A percentile compares a stretch with the other conserved stretches of the same genome.
Conservation (phyloP, 2,797 vertebrate genomes). For the Liparis tanakae region DNA sequence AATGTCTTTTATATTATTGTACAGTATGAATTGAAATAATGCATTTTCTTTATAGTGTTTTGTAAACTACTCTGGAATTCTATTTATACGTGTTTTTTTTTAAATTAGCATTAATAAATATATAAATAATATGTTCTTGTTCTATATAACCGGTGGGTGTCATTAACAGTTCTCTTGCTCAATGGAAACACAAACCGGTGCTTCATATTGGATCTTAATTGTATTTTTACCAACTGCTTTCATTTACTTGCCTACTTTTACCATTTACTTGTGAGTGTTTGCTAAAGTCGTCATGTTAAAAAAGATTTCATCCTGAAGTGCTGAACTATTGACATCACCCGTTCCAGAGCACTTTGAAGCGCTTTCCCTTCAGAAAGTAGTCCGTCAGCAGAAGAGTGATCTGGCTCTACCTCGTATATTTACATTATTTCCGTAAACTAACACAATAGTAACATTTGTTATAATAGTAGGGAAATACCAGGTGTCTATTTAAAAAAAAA, state of each 20-base stretch:
- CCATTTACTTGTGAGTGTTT: not conserved
- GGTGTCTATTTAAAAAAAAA: not conserved
- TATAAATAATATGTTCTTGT: not conserved
- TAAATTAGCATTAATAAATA: not conserved
- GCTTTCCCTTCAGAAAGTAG: not conserved
- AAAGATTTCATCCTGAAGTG: not conserved
- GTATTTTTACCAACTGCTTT: not conserved
- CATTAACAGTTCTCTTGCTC: not conserved
- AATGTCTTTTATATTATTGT: constrained; percentile 32
- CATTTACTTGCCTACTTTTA: not conserved
- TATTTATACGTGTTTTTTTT: constrained; percentile 6
- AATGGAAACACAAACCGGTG: not conserved
- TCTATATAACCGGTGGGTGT: not conserved
- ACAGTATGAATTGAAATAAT: constrained; percentile 37
- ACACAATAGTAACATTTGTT: too few species aligned
- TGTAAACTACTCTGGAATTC: not conserved
- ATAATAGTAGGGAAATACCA: too few species aligned
- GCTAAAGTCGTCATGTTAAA: not conserved
- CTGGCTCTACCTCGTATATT: not conserved
- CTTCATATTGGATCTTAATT: not conserved
- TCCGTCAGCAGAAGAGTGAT: not conserved
- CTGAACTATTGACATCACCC: not conserved
- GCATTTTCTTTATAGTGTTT: not conserved
- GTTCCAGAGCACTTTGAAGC: not conserved
- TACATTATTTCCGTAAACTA: not conserved